Conservation (phyloP, 2,113 vertebrate genomes). For the Nothocercus julius region DNA sequence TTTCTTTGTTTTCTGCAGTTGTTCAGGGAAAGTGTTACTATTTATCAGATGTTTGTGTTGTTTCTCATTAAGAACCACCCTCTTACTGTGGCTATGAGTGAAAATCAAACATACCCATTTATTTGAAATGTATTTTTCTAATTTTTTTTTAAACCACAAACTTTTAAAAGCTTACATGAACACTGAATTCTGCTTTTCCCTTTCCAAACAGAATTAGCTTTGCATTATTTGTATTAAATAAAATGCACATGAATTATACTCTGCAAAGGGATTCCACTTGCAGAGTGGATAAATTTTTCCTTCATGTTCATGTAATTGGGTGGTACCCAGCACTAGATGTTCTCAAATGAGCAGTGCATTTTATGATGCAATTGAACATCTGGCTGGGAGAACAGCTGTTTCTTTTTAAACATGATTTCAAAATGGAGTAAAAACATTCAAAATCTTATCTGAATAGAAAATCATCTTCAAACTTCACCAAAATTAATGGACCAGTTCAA, state of each 20-base stretch:
- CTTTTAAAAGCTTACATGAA: constrained; percentile 51
- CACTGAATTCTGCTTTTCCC: constrained; percentile 46
- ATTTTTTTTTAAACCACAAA: constrained; percentile 21
- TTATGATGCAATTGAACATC: constrained; percentile 65
- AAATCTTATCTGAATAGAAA: background rate
- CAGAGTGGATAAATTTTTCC: background rate
- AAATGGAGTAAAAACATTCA: background rate
- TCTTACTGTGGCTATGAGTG: constrained; percentile 41
- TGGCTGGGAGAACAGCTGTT: constrained; percentile 57
- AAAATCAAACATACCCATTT: background rate
- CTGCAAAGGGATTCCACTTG: background rate
- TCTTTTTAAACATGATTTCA: constrained; percentile 51
- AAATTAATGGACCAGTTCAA: background rate
- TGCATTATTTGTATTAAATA: background rate
- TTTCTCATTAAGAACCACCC: constrained; percentile 57
- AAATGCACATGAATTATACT: background rate
- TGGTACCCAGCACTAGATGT: constrained; percentile 23
- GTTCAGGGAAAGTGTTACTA: constrained; percentile 64
- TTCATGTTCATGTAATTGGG: background rate
- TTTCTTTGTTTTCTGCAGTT: constrained; percentile 87
- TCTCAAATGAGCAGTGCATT: constrained; percentile 14
- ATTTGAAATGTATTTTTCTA: constrained; percentile 50
- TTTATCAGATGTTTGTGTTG: constrained; percentile 44
- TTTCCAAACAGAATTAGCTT: constrained; percentile 56
- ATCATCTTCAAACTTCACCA: background rate